Percentiles rank a stretch among this genome's conserved stretches.
Conservation (phyloP, 2,888 invertebrate genomes). For the Phytoseiulus persimilis region DNA sequence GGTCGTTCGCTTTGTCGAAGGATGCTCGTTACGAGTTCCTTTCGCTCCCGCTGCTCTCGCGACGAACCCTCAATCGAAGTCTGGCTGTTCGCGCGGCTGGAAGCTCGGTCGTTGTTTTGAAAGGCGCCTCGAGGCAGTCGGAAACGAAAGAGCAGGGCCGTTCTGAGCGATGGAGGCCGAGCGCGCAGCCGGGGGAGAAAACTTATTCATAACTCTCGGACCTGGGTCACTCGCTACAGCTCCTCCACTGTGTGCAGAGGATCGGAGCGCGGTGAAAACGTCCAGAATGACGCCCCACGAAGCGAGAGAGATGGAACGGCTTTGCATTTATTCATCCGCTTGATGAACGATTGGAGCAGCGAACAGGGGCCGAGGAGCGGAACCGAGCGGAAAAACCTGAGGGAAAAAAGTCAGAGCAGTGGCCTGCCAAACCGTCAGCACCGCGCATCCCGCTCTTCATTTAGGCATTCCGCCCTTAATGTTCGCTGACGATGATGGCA, state of each 20-base stretch:
- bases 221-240: neutral
- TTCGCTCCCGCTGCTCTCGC: neutral
- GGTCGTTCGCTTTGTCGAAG: neutral
- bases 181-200: neutral
- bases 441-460: too few species aligned
- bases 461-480: too few species aligned
- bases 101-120: neutral
- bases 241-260: too few species aligned
- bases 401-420: neutral
- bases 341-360: neutral
- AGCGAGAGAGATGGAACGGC: neutral
- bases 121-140: neutral
- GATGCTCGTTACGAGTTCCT: neutral
- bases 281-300: too few species aligned
- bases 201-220: neutral
- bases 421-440: neutral
- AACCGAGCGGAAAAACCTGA: neutral
- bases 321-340: slow-evolving; percentile 5
- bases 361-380: neutral
- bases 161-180: too few species aligned
- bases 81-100: neutral
- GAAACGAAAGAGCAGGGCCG: too few species aligned
- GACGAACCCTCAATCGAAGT: neutral
- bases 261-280: neutral
- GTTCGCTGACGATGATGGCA: too few species aligned